These are phyloP conservation scores for Drosophila prosaltans DNA, from an alignment of 1,140 invertebrate genomes.

Conservation along the genomic window DNA sequence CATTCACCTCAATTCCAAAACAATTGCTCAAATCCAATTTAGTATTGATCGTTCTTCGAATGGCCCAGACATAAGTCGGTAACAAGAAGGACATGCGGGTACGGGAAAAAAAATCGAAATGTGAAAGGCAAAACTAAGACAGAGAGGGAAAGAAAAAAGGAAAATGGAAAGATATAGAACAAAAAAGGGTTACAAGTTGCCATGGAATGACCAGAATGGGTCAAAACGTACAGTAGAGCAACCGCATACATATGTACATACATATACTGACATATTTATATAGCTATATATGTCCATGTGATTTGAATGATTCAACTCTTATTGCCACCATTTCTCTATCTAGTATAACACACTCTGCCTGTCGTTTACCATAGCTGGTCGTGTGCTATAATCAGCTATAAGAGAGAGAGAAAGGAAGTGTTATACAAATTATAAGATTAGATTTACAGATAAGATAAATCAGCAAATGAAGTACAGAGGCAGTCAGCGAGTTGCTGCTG, in stretches of 20 bases:
- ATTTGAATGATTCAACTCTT: conserved; percentile 35
- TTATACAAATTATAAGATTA: conserved; percentile 52
- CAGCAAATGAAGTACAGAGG: conserved; percentile 38
- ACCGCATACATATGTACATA: background rate
- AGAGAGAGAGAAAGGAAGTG: conserved; percentile 36
- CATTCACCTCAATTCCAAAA: conserved; percentile 21
- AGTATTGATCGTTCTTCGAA: conserved; percentile 64
- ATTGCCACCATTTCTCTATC: conserved; percentile 29
- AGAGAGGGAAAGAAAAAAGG: background rate
- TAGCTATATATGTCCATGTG: conserved; percentile 6
- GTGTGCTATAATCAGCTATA: conserved; percentile 22
- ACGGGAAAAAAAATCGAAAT: conserved; percentile 46
- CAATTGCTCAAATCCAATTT: conserved; percentile 72
- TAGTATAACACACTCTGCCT: conserved; percentile 17
- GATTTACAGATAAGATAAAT: conserved; percentile 67
- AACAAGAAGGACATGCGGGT: conserved; percentile 32
- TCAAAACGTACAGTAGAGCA: background rate
- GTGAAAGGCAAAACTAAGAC: background rate
- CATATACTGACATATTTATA: conserved; percentile 7
- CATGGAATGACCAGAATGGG: conserved; percentile 26
- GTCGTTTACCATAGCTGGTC: background rate
- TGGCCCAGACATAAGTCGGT: conserved; percentile 10
- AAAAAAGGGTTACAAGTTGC: conserved; percentile 58
- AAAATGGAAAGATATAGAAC: background rate
- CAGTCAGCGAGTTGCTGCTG: conserved; percentile 23